Percentiles rank a stretch among this genome's conserved stretches.
Evolutionary conservation across 2,797 vertebrate species (phyloP).

Genomic region (Coendou prehensilis): DNA sequence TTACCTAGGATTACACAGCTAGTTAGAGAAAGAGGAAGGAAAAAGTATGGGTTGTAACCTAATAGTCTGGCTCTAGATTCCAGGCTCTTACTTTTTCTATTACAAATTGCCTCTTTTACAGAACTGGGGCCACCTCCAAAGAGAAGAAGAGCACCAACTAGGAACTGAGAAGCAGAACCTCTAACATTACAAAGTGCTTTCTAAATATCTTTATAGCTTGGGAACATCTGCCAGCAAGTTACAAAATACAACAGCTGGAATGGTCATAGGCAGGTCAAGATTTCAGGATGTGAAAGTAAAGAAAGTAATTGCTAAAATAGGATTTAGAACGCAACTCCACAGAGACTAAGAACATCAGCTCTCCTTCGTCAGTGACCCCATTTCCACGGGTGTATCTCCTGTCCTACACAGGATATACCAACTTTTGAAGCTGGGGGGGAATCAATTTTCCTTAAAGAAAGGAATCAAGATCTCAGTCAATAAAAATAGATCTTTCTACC

Average conservation of each 20-base stretch:
- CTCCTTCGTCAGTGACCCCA: not conserved
- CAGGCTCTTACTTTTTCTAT: not conserved
- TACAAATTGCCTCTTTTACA: not conserved
- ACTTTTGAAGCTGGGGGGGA: not conserved
- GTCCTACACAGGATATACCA: not conserved
- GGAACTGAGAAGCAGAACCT: not conserved
- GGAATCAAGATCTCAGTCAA: not conserved
- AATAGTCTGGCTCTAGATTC: not conserved
- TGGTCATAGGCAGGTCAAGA: not conserved
- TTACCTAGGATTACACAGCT: not conserved
- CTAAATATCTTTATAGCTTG: not conserved
- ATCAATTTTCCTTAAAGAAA: constrained; percentile 4
- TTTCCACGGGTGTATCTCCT: not conserved
- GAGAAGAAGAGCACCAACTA: not conserved
- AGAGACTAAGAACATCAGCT: not conserved
- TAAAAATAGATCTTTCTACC: constrained; percentile 5
- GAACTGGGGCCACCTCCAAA: not conserved
- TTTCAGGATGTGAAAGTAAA: not conserved
- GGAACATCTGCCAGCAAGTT: not conserved
- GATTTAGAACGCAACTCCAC: constrained; percentile 10
- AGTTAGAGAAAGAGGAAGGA: not conserved
- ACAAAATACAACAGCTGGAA: not conserved
- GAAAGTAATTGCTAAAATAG: not conserved
- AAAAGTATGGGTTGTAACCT: not conserved
- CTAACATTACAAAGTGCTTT: not conserved